These are phyloP conservation scores for Poecilia latipinna DNA, from an alignment of 2,113 vertebrate species.

Conservation along the genomic window DNA sequence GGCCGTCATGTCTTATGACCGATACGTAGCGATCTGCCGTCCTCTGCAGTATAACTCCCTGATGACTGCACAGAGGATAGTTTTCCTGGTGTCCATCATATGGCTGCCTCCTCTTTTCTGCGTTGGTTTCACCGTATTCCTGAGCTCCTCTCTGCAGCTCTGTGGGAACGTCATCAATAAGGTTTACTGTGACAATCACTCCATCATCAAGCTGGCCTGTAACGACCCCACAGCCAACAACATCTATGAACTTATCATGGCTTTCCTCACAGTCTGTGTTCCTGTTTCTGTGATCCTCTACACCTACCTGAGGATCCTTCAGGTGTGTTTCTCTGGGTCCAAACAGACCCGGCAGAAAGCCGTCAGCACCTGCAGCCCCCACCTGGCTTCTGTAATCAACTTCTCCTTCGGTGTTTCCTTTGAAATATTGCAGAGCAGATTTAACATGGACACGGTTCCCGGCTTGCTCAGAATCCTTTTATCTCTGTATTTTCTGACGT, in stretches of 20 bases:
- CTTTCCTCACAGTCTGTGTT: neutral
- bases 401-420: slow-evolving; percentile 3
- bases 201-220: slow-evolving; percentile 29
- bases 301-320: neutral
- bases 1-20: slow-evolving; percentile 74
- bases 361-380: slow-evolving; percentile 47
- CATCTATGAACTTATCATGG: slow-evolving; percentile 9
- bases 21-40: slow-evolving; percentile 72
- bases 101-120: slow-evolving; percentile 46
- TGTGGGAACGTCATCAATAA: slow-evolving; percentile 36
- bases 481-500: too few relatives aligned
- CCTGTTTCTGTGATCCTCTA: slow-evolving; percentile 21
- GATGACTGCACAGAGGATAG: slow-evolving; percentile 5
- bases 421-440: slow-evolving; percentile 9
- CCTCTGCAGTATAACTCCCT: slow-evolving; percentile 65
- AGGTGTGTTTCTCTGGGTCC: slow-evolving; percentile 14
- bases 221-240: slow-evolving; percentile 26
- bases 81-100: neutral
- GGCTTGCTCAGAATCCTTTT: too few relatives aligned
- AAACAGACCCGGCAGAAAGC: slow-evolving; percentile 22
- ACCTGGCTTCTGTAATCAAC: slow-evolving; percentile 12
- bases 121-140: neutral
- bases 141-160: slow-evolving; percentile 16
- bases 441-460: neutral
- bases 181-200: slow-evolving; percentile 43